phyloP scores from a whole-genome alignment of 2,113 vertebrate genomes.

The Epinephelus lanceolatus region DNA sequence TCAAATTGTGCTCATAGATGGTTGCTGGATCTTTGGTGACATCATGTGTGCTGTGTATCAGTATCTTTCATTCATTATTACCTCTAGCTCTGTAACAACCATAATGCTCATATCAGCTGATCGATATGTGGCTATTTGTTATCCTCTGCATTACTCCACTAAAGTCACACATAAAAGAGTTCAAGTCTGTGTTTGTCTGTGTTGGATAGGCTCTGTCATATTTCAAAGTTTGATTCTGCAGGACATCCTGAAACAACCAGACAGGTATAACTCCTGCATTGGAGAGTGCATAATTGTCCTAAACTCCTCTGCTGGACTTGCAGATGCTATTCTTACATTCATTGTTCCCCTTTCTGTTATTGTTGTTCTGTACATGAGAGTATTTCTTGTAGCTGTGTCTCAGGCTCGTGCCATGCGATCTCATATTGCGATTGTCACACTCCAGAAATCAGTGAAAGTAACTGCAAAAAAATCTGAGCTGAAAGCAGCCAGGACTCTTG shows the following conservation, averaged over 20 bases:
- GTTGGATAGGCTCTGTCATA: constrained; percentile 11
- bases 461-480: constrained; percentile 31
- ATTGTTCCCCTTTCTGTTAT: too few relatives aligned
- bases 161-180: too few relatives aligned
- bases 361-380: constrained; percentile 24
- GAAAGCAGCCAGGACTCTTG: constrained; percentile 52
- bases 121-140: too few relatives aligned
- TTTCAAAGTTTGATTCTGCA: background rate
- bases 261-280: background rate
- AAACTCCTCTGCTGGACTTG: background rate
- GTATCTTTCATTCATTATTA: background rate
- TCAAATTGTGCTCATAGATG: constrained; percentile 1
- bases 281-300: constrained; percentile 2
- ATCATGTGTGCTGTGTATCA: background rate
- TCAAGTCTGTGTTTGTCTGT: constrained; percentile 11
- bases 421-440: background rate
- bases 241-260: background rate
- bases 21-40: constrained; percentile 47
- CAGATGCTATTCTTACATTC: background rate
- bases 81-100: constrained; percentile 12
- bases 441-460: background rate
- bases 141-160: too few relatives aligned
- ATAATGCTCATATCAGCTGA: constrained; percentile 47
- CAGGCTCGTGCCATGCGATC: constrained; percentile 42
- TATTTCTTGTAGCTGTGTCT: constrained; percentile 50